phyloP scores from a whole-genome alignment of 2,113 vertebrate genomes.

The Rafetus swinhoei region DNA sequence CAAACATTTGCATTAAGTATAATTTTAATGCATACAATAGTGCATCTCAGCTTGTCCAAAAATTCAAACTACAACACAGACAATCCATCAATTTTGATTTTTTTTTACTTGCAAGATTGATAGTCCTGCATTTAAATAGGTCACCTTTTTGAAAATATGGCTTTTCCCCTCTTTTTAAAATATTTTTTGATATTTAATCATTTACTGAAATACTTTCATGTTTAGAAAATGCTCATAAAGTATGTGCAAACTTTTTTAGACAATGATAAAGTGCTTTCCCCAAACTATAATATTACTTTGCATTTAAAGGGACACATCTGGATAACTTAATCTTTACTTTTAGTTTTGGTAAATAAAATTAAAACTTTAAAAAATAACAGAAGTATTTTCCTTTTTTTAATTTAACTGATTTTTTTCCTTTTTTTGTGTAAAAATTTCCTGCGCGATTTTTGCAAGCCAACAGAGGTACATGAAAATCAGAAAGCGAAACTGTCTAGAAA shows the following conservation, averaged over 20 bases:
- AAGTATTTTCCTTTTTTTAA: neutral
- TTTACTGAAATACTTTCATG: slow-evolving; percentile 59
- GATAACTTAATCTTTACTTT: slow-evolving; percentile 54
- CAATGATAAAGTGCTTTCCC: slow-evolving; percentile 50
- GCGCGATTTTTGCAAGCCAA: slow-evolving; percentile 12
- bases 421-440: neutral
- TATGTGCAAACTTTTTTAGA: slow-evolving; percentile 63
- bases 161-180: slow-evolving; percentile 73
- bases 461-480: neutral
- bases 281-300: slow-evolving; percentile 28
- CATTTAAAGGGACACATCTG: slow-evolving; percentile 50
- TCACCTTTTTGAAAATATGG: slow-evolving; percentile 82
- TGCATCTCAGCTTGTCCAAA: slow-evolving; percentile 52
- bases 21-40: slow-evolving; percentile 71
- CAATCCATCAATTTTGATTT: slow-evolving; percentile 60
- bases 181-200: slow-evolving; percentile 68
- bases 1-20: slow-evolving; percentile 63
- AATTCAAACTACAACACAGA: slow-evolving; percentile 49
- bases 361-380: neutral
- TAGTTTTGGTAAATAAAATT: slow-evolving; percentile 19
- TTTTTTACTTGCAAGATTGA: slow-evolving; percentile 67
- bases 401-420: neutral
- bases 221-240: slow-evolving; percentile 69
- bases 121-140: slow-evolving; percentile 68
- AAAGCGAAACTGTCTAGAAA: slow-evolving; percentile 14